Evolutionary conservation across 2,888 invertebrate genomes (phyloP).

Genomic region (Pseudococcus viburni): DNA sequence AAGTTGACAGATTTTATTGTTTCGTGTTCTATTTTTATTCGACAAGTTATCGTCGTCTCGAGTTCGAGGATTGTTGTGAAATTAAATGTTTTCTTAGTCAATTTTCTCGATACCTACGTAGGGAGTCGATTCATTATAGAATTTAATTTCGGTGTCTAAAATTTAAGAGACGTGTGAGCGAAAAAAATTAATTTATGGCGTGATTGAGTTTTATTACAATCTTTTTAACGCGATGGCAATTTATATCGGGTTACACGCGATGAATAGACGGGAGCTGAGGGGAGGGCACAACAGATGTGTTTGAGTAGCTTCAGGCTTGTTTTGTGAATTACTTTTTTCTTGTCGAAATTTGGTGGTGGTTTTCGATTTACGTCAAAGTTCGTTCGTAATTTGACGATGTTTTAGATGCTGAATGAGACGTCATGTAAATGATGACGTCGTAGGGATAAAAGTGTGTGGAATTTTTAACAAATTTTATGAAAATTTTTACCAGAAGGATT

Average conservation of each 20-base stretch:
- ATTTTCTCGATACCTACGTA: background rate
- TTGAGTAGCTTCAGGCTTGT: conserved; percentile 6
- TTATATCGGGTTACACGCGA: background rate
- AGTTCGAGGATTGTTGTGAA: background rate
- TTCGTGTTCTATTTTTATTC: background rate
- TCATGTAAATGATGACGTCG: background rate
- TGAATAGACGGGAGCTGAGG: background rate
- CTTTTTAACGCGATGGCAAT: background rate
- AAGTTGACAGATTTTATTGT: conserved; percentile 7
- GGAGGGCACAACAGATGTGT: background rate
- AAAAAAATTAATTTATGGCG: conserved; percentile 7
- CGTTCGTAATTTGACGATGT: background rate
- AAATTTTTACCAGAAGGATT: too few relatives aligned
- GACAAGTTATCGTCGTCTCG: background rate
- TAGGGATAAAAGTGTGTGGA: background rate
- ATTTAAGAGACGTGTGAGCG: background rate
- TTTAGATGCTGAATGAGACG: background rate
- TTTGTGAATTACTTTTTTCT: conserved; percentile 16
- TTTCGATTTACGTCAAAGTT: conserved; percentile 12
- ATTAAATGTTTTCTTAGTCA: background rate
- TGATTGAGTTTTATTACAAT: conserved; percentile 21
- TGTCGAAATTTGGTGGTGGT: background rate
- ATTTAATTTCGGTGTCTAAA: conserved; percentile 2
- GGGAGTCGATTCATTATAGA: background rate
- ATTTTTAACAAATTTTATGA: too few relatives aligned